phyloP scores from a whole-genome alignment of 30 jellyfish, hydroid and myxozoan genomes.

The Nemopilema nomurai region DNA sequence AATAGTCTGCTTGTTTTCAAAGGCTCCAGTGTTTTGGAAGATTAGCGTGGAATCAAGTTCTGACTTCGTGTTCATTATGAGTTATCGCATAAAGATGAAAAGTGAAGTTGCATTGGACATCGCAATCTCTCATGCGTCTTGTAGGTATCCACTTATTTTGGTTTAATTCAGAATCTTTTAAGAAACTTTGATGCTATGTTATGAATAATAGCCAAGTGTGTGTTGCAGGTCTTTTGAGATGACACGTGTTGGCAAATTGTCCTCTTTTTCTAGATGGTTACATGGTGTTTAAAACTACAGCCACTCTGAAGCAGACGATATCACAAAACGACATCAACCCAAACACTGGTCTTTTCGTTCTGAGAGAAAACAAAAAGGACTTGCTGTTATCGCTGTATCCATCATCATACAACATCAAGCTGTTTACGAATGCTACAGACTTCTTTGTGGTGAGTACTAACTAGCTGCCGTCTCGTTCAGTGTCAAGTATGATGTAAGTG shows the following conservation, averaged over 20 bases:
- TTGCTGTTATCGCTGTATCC: conserved; percentile 13
- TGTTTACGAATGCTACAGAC: conserved; percentile 18
- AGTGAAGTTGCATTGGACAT: not conserved
- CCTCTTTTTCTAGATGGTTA: conserved; percentile 30
- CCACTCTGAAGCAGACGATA: not conserved
- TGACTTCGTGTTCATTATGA: not conserved
- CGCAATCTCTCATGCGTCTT: conserved; percentile 2
- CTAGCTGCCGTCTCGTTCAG: too few species aligned
- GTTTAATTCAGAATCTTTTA: not conserved
- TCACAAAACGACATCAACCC: not conserved
- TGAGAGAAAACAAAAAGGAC: conserved; percentile 22
- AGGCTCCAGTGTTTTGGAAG: conserved; percentile 40
- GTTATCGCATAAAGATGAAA: not conserved
- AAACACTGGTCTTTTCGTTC: not conserved
- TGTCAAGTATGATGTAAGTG: too few species aligned
- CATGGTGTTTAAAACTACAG: not conserved
- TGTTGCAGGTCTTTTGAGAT: too few species aligned
- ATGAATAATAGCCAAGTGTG: too few species aligned
- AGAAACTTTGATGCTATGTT: not conserved
- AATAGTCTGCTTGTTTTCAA: not conserved
- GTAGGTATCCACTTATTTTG: not conserved
- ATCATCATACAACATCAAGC: conserved; percentile 12
- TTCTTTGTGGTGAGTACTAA: conserved; percentile 27
- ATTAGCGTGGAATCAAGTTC: conserved; percentile 8
- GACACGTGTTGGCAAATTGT: too few species aligned